Base-by-base conservation (phyloP, 2,888 invertebrate genomes). In the Lycaena phlaeas region DNA sequence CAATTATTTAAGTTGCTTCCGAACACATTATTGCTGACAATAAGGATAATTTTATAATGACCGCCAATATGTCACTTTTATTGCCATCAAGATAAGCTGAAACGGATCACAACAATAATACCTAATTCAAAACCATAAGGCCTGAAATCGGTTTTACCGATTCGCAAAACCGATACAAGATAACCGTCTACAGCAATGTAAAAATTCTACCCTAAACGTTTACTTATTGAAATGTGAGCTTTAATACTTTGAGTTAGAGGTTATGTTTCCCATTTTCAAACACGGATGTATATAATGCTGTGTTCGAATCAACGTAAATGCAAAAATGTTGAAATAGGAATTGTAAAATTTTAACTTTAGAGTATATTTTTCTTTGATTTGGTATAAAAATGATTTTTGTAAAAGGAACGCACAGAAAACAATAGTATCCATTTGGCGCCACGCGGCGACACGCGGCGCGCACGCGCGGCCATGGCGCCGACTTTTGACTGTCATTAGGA, bases 381-480 rank as follows among this genome's bases (percentile, higher is more conserved):
- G 3, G 5, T 2, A n/a, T 14, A 25, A 28, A 26, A 12, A 10
- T 36, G 43, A 38, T 41, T 27, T 44, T 41, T 27, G 40, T 44
- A 26, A 45, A 49, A 46, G 48, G 50, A 48, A 51, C 50, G 51
- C 50, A 51, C 53, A 40, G 50, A 49, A 59, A 56, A 67, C 67
- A 65, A 65, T 64, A 52, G 51, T 54, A 54, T 59, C 64, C 62
- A 64, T 66, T 66, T 64, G 61, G 49, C 40, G 50, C 50, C 60
- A 57, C 59, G 56, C 44, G 55, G 41, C 42, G 44, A 40, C 52
- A 53, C 54, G 55, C 50, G 51, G 38, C 48, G 27, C 57, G 54
- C 81, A 73, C 79, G 76, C 69, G 73, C 53, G 62, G 50, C 46
- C 45, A 62, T 65, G 65, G 70, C 61, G 64, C 58, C 53, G 54